These are phyloP conservation scores for Orbicella faveolata DNA, from an alignment of 64 coral and sea anemone genomes.

Conservation along the genomic window DNA sequence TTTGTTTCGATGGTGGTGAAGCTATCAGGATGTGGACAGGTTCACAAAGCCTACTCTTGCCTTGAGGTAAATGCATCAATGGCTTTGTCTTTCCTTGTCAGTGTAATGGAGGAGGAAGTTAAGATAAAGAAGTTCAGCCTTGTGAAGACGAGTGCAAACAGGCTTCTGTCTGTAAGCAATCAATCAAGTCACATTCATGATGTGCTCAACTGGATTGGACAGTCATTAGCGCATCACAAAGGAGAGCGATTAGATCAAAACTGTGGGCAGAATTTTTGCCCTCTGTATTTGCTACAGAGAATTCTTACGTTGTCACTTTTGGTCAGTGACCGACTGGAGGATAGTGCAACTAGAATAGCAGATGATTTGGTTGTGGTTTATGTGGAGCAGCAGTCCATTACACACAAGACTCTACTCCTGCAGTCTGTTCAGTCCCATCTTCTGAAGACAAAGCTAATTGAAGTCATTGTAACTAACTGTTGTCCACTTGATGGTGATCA, in stretches of 20 bases:
- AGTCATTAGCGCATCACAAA: conserved; percentile 15
- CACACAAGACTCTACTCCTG: conserved; percentile 46
- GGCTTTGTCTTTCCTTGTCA: conserved; percentile 36
- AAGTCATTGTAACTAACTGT: conserved; percentile 32
- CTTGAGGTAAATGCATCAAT: neutral
- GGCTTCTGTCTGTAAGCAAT: conserved; percentile 32
- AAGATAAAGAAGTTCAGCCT: conserved; percentile 2
- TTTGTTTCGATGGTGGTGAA: conserved; percentile 12
- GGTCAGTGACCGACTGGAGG: conserved; percentile 44
- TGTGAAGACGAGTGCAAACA: conserved; percentile 25
- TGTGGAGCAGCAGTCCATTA: neutral
- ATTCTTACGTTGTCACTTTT: conserved; percentile 46
- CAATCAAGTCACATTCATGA: conserved; percentile 31
- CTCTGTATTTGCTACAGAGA: conserved; percentile 39
- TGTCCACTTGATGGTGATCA: conserved; percentile 30
- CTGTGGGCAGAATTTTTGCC: conserved; percentile 27
- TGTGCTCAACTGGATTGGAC: conserved; percentile 45
- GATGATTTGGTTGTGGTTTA: conserved; percentile 54
- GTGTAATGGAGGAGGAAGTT: conserved; percentile 8
- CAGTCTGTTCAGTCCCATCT: conserved; percentile 61
- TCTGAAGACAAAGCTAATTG: conserved; percentile 42
- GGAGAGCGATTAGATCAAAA: neutral
- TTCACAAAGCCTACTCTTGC: neutral
- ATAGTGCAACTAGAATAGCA: conserved; percentile 38
- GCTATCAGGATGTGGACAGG: neutral